A percentile compares a stretch with the other conserved stretches of the same genome.
phyloP scores from a whole-genome alignment of 2,888 invertebrate genomes.

The Polydrusus pterygomalis region DNA sequence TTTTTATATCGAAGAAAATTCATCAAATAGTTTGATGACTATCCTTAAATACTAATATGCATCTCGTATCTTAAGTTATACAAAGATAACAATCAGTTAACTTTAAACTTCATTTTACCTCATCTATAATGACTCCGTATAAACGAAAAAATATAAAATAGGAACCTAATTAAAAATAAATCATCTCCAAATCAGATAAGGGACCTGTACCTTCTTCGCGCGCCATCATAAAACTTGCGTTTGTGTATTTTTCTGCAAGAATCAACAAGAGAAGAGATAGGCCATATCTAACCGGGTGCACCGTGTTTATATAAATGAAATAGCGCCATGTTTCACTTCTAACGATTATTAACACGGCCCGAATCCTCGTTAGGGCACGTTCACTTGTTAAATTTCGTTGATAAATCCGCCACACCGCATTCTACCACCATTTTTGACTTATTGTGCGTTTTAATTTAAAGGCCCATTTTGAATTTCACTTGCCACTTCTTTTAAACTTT shows the following conservation, averaged over 20 bases:
- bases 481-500: conserved; percentile 4
- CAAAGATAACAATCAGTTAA: not conserved
- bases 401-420: conserved; percentile 63
- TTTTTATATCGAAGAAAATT: too few relatives aligned
- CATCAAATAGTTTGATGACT: too few relatives aligned
- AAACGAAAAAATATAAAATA: conserved; percentile 42
- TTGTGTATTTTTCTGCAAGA: conserved; percentile 59
- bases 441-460: conserved; percentile 49
- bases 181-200: conserved; percentile 50
- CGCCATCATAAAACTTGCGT: conserved; percentile 48
- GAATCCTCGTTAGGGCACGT: conserved; percentile 71
- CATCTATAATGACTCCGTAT: conserved; percentile 38
- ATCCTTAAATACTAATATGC: too few relatives aligned
- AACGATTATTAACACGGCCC: conserved; percentile 72
- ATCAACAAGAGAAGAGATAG: conserved; percentile 60
- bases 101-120: conserved; percentile 7
- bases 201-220: conserved; percentile 49
- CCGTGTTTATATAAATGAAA: conserved; percentile 73
- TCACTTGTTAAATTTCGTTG: conserved; percentile 69
- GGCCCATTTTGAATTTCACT: conserved; percentile 7
- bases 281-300: conserved; percentile 65
- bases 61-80: too few relatives aligned
- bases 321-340: conserved; percentile 72
- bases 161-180: conserved; percentile 55
- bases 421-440: conserved; percentile 63